Evolutionary conservation across 2,888 invertebrate species (phyloP), one percentile per base, ranked within the genome.

Genomic region (Andrena camellia): DNA sequence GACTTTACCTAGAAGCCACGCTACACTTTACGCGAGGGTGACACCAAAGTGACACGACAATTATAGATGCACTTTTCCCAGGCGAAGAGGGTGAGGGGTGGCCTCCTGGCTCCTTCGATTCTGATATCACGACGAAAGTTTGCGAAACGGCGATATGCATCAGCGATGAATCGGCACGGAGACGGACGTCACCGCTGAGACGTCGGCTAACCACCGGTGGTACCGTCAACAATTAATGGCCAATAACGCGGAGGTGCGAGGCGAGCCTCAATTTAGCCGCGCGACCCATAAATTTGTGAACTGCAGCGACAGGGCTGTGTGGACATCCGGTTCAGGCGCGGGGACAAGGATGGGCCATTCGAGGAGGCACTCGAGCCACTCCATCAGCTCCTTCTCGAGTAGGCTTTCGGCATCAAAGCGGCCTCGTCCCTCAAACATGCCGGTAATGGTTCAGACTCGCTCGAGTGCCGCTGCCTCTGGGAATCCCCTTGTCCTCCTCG

Each of bases 381-480:
- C 90, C 91, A 92, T 92, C 91, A 92, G 90, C 88, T 88, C 89
- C 87, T 90, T 81, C 90, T 92, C 90, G 89, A 92, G 91, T 86
- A 90, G 88, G 90, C 89, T 89, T 90, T 83, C 88, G 90, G 89
- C 91, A 92, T 92, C 92, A 92, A 92, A 92, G 92, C 90, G 86
- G 84, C 84, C 57, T 88, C 88, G 88, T 90, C 89, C 87, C 89
- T 91, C 92, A 92, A 92, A 92, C 90, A 90, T 88, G 89, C 89
- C 86, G 85, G 90, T 92, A 91, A 92, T 92, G 91, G 90, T 85
- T 90, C 88, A 91, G 89, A 89, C 89, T 89, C 85, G 86, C 86
- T 89, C 83, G 81, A 91, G 90, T 85, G 76, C 87, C 83, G 79
- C 52, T 70, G 76, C 81, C 88, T 80, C 89, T 82, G 79, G 84